A percentile compares a stretch with the other conserved stretches of the same genome.
phyloP scores from a whole-genome alignment of 2,797 vertebrate species.

The Heterohyrax brucei region DNA sequence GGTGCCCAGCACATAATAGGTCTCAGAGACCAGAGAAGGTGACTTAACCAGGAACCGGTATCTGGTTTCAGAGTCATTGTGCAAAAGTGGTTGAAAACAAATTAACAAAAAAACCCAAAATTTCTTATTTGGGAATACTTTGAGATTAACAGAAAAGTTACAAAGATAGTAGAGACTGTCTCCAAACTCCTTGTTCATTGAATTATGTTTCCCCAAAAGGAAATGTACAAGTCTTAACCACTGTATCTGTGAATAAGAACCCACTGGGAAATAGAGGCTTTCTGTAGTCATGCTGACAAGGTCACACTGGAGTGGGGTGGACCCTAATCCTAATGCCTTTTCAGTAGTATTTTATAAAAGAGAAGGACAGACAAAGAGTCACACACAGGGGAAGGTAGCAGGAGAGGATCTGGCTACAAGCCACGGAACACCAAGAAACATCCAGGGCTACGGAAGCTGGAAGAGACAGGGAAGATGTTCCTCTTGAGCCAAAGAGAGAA shows the following conservation, averaged over 20 bases:
- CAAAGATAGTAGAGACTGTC: background rate
- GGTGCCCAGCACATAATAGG: rapidly evolving
- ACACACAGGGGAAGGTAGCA: no score
- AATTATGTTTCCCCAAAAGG: background rate
- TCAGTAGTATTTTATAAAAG: no score
- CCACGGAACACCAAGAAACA: no score
- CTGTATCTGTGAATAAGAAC: background rate
- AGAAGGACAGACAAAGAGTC: no score
- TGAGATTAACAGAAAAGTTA: background rate
- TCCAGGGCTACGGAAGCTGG: no score
- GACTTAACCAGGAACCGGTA: rapidly evolving
- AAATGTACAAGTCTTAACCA: background rate
- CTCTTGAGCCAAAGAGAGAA: no score
- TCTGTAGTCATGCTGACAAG: background rate
- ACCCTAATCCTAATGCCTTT: background rate
- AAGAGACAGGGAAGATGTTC: no score
- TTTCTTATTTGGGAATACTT: background rate
- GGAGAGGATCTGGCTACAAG: no score
- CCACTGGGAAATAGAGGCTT: background rate
- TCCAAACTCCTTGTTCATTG: rapidly evolving
- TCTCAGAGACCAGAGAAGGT: rapidly evolving
- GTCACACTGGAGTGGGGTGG: background rate
- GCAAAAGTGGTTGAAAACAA: background rate
- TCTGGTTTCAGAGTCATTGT: background rate
- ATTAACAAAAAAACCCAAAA: background rate